Evolutionary conservation across 2,888 invertebrate species (phyloP), one percentile per base, ranked within the genome.

Genomic region (Macrophya alboannulata): DNA sequence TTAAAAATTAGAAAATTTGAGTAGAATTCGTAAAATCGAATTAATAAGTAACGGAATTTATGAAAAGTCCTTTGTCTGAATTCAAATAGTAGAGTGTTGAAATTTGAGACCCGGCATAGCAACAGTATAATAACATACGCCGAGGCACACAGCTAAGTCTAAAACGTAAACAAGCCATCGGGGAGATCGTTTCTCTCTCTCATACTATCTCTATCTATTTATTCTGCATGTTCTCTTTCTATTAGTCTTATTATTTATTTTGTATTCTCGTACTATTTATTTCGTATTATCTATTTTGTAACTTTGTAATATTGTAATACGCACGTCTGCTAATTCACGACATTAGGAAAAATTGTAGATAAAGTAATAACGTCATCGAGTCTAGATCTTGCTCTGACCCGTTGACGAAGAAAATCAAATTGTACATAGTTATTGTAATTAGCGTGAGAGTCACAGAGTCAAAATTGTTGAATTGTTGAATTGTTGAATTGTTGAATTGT

Each of bases 121-220:
- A 76, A 51, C 76, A 31, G 76, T 21, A 21, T 40, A 43, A 74
- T 21, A 45, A 43, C 37, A 74, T 21, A 74, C 43, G 72, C 72
- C 45, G 45, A 17, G 21, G 10, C 43, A 74, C 72, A 45, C 43
- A 45, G 72, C 45, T 71, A 1, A 74, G n/a, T n/a, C n/a, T n/a
- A n/a, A n/a, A n/a, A n/a, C 1, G 43, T 74, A 74, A 74, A 74
- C 45, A 74, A 74, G 72, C 43, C 72, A 74, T 74, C 21, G 21
- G n/a, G 21, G 9, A n/a, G 72, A 74, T 21, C 72, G 72, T 15
- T 43, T 74, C 71, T 71, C 40, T 74, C 72, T 74, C n/a, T 68
- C 72, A 4, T 68, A 6, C 10, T 6, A 21, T 37, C 15, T 17
- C 21, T 68, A 1, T 37, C 68, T 68, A 31, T 68, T 37, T 68